Evolutionary conservation across 2,797 vertebrate genomes (phyloP), one percentile per base, ranked within the genome.

Genomic region (Orestias chungarensis): DNA sequence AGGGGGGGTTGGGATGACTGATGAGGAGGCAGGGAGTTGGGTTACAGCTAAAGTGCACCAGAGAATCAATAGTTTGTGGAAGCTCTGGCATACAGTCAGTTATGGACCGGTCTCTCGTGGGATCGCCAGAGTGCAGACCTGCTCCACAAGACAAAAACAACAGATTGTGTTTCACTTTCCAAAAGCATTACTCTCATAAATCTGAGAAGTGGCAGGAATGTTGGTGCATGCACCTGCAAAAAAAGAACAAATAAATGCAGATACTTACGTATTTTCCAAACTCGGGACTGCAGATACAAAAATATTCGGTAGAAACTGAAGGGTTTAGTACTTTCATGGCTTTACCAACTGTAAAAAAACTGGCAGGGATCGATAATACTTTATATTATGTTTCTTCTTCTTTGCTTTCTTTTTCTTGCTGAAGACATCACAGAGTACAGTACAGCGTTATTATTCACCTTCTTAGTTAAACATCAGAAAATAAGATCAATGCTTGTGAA

Each of bases 41-140:
- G 90, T 93, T 93, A 87, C 92, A 90, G 83, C 87, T 92, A 91
- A 91, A 93, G 91, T 92, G 91, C 92, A 87, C 76, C 66, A 42
- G 76, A 73, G 86, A 74, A 92, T 93, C 91, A 44, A 92, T 92
- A 80, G 83, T 84, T 89, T 85, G 83, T 83, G 79, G 81, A 89
- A 75, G 85, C 73, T 66, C 68, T 79, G 82, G 87, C 89, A 71
- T 64, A 40, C 68, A 77, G 66, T 80, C 78, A 76, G 75, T 83
- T 89, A 86, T 80, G 83, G 86, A 70, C 75, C 4, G 15, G 67
- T 57, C 80, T 78, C 86, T 76, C 57, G 1, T 66, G 85, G 81
- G 87, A 82, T 72, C 31, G 55, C 71, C 73, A 75, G 78, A 70
- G 55, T 72, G 75, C 68, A 73, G 66, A 33, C 57, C 74, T 67